Evolutionary conservation across 2,113 vertebrate genomes (phyloP), one percentile per base, ranked within the genome.

Genomic region (Naja naja): DNA sequence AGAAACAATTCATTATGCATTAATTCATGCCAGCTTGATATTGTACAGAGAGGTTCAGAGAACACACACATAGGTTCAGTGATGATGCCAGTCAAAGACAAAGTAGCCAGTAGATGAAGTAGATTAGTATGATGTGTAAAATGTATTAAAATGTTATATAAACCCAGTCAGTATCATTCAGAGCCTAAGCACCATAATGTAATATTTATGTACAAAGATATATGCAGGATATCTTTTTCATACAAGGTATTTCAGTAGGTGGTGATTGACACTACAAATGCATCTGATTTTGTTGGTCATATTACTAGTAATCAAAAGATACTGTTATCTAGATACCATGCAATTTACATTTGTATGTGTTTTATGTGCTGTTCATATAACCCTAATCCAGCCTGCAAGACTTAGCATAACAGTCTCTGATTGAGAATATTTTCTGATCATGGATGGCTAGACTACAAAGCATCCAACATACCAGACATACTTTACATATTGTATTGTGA

Each of bases 401-500:
- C 25, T 55, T 47, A 49, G 27, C 22, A n/a, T 87, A 47, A 87
- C 20, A 87, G 43, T 22, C 93, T 81, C 94, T 96, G 95, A 95
- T 96, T 93, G 96, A 92, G 94, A 94, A 94, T 97, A 97, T 96
- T 96, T 95, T 95, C 91, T 87, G 89, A 91, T 58, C 88, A 89
- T 95, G 92, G 94, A 23, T 0, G 93, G 95, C 95, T 93, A 95
- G 94, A 95, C 96, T 92, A 95, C 94, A 95, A 96, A 95, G 94
- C 93, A 94, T 93, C 39, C 86, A 90, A 49, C 94, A 91, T 96
- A 94, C 94, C 95, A 90, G 0, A 2, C 95, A 94, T 96, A 93
- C 81, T 95, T 97, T 27, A 96, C 96, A 95, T 95, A 94, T 94
- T 96, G 96, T 97, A 93, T 95, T n/a, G 53, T 90, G 95, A 96